Percentiles rank a stretch among this genome's conserved stretches.
These are phyloP conservation scores for Lithophane socia DNA, from an alignment of 2,888 invertebrate species.

Conservation along the genomic window DNA sequence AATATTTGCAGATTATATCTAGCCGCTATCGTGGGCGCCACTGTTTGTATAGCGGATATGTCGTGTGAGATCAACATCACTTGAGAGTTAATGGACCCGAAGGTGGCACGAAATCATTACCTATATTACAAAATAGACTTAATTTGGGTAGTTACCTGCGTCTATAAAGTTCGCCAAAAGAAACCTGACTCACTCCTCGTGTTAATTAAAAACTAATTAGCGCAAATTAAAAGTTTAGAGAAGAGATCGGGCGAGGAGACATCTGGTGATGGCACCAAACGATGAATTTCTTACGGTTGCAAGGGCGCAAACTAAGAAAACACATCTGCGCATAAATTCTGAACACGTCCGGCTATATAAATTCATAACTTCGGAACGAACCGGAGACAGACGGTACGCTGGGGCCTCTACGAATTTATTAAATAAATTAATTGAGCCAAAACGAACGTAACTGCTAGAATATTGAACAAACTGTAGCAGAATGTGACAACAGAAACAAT, in stretches of 20 bases:
- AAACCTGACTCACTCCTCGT: constrained; percentile 16
- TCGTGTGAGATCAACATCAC: constrained; percentile 12
- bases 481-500: constrained; percentile 15
- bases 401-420: constrained; percentile 85
- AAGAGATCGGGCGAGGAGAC: constrained; percentile 65
- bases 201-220: constrained; percentile 62
- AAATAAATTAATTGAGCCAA: constrained; percentile 88
- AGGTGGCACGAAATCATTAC: neutral
- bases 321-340: constrained; percentile 85
- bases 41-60: constrained; percentile 20
- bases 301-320: constrained; percentile 82
- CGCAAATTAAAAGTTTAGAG: constrained; percentile 54
- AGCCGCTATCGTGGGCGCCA: constrained; percentile 7
- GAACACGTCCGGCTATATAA: constrained; percentile 87
- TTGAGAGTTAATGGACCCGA: constrained; percentile 14
- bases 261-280: constrained; percentile 72
- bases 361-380: constrained; percentile 86
- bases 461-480: constrained; percentile 71
- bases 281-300: constrained; percentile 73
- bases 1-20: constrained; percentile 24
- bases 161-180: neutral
- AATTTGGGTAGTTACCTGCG: neutral
- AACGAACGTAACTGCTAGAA: constrained; percentile 81
- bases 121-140: neutral
- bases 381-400: constrained; percentile 83